Conservation (phyloP, 2,113 vertebrate species). For the Apaloderma vittatum region DNA sequence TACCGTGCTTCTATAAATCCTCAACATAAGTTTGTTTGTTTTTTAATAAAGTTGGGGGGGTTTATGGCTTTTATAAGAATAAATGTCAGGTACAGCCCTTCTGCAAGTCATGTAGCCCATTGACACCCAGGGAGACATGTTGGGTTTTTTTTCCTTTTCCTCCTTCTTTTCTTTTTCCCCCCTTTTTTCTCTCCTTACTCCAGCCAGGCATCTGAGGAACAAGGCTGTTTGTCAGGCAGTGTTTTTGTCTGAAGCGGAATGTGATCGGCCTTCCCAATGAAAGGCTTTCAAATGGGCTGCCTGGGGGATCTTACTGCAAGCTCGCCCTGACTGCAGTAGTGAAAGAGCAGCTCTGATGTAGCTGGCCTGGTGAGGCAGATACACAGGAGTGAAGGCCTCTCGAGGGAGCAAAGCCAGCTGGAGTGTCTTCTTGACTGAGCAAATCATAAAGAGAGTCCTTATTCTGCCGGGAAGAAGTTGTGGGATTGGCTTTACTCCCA, state of each 20-base stretch:
- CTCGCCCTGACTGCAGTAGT: not conserved
- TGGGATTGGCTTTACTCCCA: slow-evolving; percentile 13
- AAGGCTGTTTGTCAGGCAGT: slow-evolving; percentile 4
- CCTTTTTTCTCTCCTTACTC: not conserved
- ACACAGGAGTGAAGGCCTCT: not conserved
- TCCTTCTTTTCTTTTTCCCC: rapidly evolving
- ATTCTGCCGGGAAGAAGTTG: slow-evolving; percentile 55
- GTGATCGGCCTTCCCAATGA: slow-evolving; percentile 44
- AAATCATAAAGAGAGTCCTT: slow-evolving; percentile 33
- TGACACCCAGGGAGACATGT: not conserved
- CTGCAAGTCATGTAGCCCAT: not conserved
- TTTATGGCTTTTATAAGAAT: not conserved
- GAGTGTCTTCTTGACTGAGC: slow-evolving; percentile 50
- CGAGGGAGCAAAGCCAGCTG: slow-evolving; percentile 22
- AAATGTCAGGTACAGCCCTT: not conserved
- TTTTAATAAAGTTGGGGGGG: not conserved
- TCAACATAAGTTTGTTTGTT: not conserved
- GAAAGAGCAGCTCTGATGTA: not conserved
- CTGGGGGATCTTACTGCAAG: not conserved
- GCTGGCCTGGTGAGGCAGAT: not conserved
- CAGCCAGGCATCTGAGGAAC: not conserved
- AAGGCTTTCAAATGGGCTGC: slow-evolving; percentile 33
- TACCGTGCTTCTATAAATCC: not conserved
- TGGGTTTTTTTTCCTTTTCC: not conserved
- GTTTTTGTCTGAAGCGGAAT: slow-evolving; percentile 38